Evolutionary conservation across 2,113 vertebrate species (phyloP), one percentile per base, ranked within the genome.

Genomic region (Falcunculus frontatus): DNA sequence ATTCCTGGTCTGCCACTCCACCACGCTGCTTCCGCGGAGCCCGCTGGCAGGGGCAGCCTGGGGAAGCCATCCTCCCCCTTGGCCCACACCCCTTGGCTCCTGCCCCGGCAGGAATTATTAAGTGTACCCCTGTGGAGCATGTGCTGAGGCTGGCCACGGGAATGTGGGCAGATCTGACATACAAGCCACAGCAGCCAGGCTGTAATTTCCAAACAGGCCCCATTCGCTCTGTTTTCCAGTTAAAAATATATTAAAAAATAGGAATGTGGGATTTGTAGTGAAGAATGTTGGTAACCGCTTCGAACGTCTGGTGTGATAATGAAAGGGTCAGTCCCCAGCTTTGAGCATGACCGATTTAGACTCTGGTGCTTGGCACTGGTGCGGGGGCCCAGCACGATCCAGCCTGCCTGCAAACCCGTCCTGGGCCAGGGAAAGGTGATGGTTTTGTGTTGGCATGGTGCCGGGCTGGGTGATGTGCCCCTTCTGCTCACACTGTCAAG

Each of bases 221-320:
- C 30, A 35, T 93, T 97, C 1, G 62, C 90, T 95, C 90, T 84
- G 86, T 96, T 97, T 96, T 96, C 92, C 96, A 97, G 97, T 97
- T 97, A 97, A 97, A 97, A 97, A 97, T 97, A 97, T 97, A 97
- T 97, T 95, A 97, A 97, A 96, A 97, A 97, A 96, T 96, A 94
- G 97, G 97, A 97, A 94, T 96, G 95, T 89, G 91, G 95, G 93
- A 84, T 96, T 95, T 93, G 93, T 84, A 95, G 95, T 4, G 65
- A 96, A 87, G 94, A 97, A 96, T 95, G 95, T 92, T 96, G 92
- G 96, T 96, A 97, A 96, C 96, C 91, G 18, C 96, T 95, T 86
- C 2, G 95, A 97, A 93, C 9, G 93, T 94, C 96, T 97, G 96
- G 97, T 97, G 97, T 97, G 94, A 97, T 97, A 97, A 97, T 97